phyloP scores from a whole-genome alignment of 2,888 invertebrate genomes.

The Ceratothoa steindachneri region DNA sequence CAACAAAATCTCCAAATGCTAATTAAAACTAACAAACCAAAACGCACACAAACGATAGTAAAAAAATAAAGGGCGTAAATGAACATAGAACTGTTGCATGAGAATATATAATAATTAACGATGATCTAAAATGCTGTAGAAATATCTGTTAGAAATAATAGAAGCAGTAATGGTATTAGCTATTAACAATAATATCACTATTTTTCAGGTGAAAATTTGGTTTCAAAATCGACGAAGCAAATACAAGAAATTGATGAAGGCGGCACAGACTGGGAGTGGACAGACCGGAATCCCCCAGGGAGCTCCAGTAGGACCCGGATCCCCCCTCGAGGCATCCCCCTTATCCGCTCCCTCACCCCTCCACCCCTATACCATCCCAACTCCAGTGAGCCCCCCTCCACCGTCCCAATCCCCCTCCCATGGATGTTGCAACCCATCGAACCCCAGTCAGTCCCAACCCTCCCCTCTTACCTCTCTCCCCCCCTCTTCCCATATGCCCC shows the following conservation, averaged over 20 bases:
- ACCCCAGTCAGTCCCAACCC: slow-evolving; percentile 17
- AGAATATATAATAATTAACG: too few relatives aligned
- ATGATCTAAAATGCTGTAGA: too few relatives aligned
- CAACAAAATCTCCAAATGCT: too few relatives aligned
- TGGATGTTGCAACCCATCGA: slow-evolving; percentile 23
- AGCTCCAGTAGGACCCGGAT: slow-evolving; percentile 43
- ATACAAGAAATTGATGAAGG: slow-evolving; percentile 98
- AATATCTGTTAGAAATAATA: too few relatives aligned
- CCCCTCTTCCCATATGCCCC: slow-evolving; percentile 13
- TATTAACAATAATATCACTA: slow-evolving; percentile 48
- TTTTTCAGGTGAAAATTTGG: slow-evolving; percentile 92
- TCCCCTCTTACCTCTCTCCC: slow-evolving; percentile 23
- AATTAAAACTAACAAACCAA: too few relatives aligned
- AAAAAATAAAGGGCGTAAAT: too few relatives aligned
- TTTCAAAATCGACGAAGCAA: slow-evolving; percentile 97
- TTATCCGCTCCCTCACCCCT: slow-evolving; percentile 42
- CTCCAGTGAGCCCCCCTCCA: slow-evolving; percentile 41
- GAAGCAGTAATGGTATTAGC: too few relatives aligned
- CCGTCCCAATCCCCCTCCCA: slow-evolving; percentile 28
- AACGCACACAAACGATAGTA: too few relatives aligned
- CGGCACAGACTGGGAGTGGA: slow-evolving; percentile 60
- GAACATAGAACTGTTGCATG: too few relatives aligned
- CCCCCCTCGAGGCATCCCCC: slow-evolving; percentile 44
- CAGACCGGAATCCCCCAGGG: slow-evolving; percentile 37
- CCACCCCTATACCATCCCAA: slow-evolving; percentile 39